Evolutionary conservation across 2,113 vertebrate species (phyloP).

Genomic region (Chiloscyllium plagiosum): DNA sequence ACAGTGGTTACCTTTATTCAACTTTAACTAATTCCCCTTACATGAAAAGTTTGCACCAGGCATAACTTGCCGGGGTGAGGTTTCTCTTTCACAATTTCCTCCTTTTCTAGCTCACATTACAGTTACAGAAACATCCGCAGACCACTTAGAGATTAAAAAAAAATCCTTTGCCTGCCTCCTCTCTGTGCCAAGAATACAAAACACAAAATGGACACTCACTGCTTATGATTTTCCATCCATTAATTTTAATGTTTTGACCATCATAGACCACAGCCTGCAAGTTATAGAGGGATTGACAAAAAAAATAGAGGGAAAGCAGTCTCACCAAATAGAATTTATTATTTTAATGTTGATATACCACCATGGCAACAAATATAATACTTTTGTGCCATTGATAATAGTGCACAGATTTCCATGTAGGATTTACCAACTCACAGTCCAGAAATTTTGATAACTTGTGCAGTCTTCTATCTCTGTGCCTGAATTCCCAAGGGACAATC

Average conservation of each 20-base stretch:
- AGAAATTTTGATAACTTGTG: neutral
- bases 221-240: neutral
- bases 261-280: neutral
- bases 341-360: neutral
- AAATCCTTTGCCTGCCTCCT: neutral
- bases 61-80: neutral
- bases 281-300: neutral
- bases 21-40: neutral
- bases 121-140: neutral
- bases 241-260: neutral
- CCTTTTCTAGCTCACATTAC: neutral
- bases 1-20: slow-evolving; percentile 1
- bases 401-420: neutral
- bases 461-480: neutral
- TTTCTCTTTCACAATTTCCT: neutral
- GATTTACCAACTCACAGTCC: neutral
- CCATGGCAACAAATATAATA: neutral
- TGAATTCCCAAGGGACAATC: neutral
- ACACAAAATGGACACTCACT: neutral
- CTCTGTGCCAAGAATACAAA: neutral
- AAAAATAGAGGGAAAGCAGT: neutral
- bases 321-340: neutral
- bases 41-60: neutral
- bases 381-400: neutral
- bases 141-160: neutral